phyloP scores from a whole-genome alignment of 1,140 invertebrate genomes.

The Schmidtea mediterranea region DNA sequence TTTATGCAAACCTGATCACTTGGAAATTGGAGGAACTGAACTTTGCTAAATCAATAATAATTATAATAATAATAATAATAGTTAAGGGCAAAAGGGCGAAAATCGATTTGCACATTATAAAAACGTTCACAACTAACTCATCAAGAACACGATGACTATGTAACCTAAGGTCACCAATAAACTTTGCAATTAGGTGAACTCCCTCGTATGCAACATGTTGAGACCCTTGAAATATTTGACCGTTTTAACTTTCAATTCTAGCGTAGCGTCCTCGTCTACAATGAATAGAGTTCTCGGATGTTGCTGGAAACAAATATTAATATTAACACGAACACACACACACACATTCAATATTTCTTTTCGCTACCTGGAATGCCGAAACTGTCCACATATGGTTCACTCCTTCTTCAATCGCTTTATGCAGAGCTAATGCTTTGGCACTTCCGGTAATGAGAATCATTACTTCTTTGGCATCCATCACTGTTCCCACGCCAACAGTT shows the following conservation, averaged over 20 bases:
- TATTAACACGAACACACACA: neutral
- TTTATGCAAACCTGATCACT: too few species aligned
- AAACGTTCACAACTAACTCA: too few species aligned
- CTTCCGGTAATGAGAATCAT: slow-evolving; percentile 93
- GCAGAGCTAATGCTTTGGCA: slow-evolving; percentile 78
- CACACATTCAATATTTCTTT: neutral
- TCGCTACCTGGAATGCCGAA: slow-evolving; percentile 71
- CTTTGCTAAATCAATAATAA: too few species aligned
- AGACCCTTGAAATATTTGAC: slow-evolving; percentile 91
- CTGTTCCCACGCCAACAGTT: slow-evolving; percentile 88
- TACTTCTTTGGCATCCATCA: slow-evolving; percentile 89
- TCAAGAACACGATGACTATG: too few species aligned
- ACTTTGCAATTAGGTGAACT: too few species aligned
- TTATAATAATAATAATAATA: too few species aligned
- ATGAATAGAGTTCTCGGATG: slow-evolving; percentile 66
- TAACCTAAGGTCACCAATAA: too few species aligned
- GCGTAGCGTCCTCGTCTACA: slow-evolving; percentile 86
- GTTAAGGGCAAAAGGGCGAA: too few species aligned
- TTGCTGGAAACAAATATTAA: slow-evolving; percentile 18
- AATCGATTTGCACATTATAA: too few species aligned
- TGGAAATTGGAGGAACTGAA: too few species aligned
- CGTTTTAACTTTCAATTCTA: slow-evolving; percentile 83
- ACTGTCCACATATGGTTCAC: slow-evolving; percentile 99
- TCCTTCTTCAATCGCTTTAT: slow-evolving; percentile 84
- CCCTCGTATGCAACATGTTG: neutral